These are phyloP conservation scores for Crossoptilon crossoptilon DNA, from an alignment of 2,797 vertebrate genomes.

Conservation along the genomic window DNA sequence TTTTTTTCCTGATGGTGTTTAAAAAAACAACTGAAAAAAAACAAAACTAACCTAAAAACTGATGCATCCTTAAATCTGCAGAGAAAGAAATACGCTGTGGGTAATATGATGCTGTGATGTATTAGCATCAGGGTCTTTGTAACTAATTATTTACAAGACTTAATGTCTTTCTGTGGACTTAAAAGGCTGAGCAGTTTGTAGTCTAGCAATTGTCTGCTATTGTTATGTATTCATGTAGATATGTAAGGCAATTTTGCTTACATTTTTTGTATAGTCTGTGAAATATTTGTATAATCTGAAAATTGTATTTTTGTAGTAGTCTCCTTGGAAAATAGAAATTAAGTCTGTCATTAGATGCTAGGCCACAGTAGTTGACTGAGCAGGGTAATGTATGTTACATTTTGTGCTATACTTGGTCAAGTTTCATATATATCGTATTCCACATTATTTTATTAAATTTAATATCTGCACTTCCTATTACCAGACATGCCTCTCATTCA, in stretches of 20 bases:
- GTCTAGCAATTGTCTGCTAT: slow-evolving; percentile 47
- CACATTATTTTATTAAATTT: slow-evolving; percentile 94
- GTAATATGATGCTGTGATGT: background rate
- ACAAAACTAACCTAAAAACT: background rate
- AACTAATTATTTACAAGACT: slow-evolving; percentile 75
- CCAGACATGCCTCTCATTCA: slow-evolving; percentile 93
- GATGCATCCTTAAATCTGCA: slow-evolving; percentile 17
- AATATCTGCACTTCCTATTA: slow-evolving; percentile 97
- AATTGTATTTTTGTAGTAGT: slow-evolving; percentile 77
- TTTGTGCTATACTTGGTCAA: slow-evolving; percentile 85
- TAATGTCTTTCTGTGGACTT: slow-evolving; percentile 55
- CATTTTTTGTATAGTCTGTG: slow-evolving; percentile 71
- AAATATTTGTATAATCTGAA: slow-evolving; percentile 83
- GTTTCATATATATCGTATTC: slow-evolving; percentile 88
- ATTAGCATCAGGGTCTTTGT: background rate
- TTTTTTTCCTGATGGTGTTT: background rate
- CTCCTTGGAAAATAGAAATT: slow-evolving; percentile 82
- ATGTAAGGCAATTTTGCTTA: slow-evolving; percentile 58
- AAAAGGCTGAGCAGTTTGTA: slow-evolving; percentile 36
- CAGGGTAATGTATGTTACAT: slow-evolving; percentile 81
- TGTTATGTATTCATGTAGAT: slow-evolving; percentile 50
- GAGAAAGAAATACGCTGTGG: slow-evolving; percentile 32
- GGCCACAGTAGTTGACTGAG: slow-evolving; percentile 82
- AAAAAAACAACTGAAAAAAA: background rate
- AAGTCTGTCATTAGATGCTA: slow-evolving; percentile 79